These are phyloP conservation scores for Notechis scutatus DNA, from an alignment of 2,113 vertebrate species.

Conservation along the genomic window DNA sequence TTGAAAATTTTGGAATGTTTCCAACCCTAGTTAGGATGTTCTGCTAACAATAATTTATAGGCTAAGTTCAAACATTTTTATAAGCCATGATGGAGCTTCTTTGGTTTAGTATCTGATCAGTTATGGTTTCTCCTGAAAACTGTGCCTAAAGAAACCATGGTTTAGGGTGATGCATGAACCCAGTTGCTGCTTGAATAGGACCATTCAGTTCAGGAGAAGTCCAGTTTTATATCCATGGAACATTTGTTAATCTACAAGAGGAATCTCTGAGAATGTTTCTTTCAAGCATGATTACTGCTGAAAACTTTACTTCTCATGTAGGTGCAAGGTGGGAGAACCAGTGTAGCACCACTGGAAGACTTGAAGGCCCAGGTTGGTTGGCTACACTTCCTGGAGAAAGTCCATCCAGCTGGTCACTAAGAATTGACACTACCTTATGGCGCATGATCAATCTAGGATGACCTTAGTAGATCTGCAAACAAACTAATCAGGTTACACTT, in stretches of 20 bases:
- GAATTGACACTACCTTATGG: neutral
- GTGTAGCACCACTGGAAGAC: neutral
- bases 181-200: neutral
- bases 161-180: neutral
- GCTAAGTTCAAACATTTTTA: neutral
- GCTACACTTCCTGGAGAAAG: neutral
- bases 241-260: neutral
- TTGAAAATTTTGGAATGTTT: neutral
- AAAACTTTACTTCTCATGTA: neutral
- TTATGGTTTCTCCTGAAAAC: neutral
- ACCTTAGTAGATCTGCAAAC: neutral
- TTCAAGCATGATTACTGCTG: neutral
- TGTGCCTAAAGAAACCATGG: neutral
- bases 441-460: neutral
- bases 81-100: neutral
- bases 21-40: neutral
- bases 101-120: neutral
- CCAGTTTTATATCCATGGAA: neutral
- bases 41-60: neutral
- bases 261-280: neutral
- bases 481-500: neutral
- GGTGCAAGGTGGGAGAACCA: neutral
- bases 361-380: neutral
- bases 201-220: neutral
- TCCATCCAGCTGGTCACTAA: neutral